Base-by-base conservation (phyloP, 2,888 invertebrate genomes). In the Hymenopus coronatus region DNA sequence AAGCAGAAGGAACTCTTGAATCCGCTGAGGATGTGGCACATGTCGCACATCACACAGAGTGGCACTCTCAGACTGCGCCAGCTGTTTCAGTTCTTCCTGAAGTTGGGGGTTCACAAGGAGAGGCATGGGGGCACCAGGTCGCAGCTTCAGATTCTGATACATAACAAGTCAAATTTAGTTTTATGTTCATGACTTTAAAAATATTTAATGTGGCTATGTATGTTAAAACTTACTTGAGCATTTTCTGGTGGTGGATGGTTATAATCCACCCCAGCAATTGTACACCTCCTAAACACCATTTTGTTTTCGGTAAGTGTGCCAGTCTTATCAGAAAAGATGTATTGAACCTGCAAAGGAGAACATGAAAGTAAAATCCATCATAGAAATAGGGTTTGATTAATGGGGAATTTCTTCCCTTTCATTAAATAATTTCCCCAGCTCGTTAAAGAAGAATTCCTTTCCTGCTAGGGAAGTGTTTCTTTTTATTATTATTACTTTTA, bases 271-370 rank as follows among this genome's bases (percentile, higher is more conserved):
- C 98, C 99, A 33, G 96, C 97, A 40, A 99, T 96, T 3, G 97
- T 96, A 92, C 99, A 99, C 87, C 97, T 95, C 89, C 98, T 96
- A 93, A 99, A 99, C 92, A 98, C 95, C 99, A 99, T 99, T 93
- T 98, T 97, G 93, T 99, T 99, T 93, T 99, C 99, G 0, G 99
- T 99, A 89, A 99, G 94, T 2, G 99, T 99, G 9, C 99, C 99
- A 1, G 99, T 99, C 94, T 99, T 99, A 93, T 99, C 99, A 15
- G 98, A 98, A 94, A 99, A 99, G 91, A 99, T 95, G 92, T 99
- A 99, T 92, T 98, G 97, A 87, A 97, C 95, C 94, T 94, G 90
- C 8, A 91, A 90, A 83, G 87, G 82, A 46, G 86, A 28, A 89
- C n/a, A 27, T 28, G 6, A 12, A 1, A 40, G 40, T 40, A 40